phyloP scores from a whole-genome alignment of 2,797 vertebrate genomes.

The Channa striata region DNA sequence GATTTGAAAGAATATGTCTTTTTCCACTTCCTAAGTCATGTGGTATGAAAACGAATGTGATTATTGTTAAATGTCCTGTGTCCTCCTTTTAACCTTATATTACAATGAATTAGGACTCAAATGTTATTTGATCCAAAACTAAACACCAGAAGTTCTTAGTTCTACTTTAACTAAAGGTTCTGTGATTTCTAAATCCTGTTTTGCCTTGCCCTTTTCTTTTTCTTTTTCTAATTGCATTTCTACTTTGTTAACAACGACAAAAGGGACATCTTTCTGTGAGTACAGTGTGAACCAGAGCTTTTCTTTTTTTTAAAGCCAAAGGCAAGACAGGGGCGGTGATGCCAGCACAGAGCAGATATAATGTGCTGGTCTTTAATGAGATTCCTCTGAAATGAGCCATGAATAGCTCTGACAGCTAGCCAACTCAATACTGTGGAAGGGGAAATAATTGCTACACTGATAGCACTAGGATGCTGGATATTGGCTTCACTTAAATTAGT shows the following conservation, averaged over 20 bases:
- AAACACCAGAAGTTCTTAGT: neutral
- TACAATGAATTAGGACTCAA: neutral
- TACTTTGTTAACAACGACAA: conserved; percentile 13
- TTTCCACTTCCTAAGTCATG: neutral
- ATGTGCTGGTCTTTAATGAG: conserved; percentile 53
- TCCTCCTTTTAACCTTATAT: neutral
- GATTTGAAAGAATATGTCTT: neutral
- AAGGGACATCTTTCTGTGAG: conserved; percentile 16
- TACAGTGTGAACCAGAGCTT: conserved; percentile 18
- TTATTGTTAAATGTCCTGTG: neutral
- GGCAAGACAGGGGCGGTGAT: conserved; percentile 27
- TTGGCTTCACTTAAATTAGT: neutral
- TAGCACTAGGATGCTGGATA: neutral
- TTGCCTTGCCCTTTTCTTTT: neutral
- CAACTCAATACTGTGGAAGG: conserved; percentile 23
- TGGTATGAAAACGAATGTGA: neutral
- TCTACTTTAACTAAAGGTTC: neutral
- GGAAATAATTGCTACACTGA: conserved; percentile 7
- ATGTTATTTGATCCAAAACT: neutral
- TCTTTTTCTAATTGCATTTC: conserved; percentile 6
- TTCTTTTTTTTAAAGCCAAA: conserved; percentile 29
- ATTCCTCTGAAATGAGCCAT: conserved; percentile 60
- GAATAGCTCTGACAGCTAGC: conserved; percentile 33
- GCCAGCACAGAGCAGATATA: conserved; percentile 47
- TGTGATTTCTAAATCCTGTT: neutral